These are phyloP conservation scores for Antennarius maculatus DNA, from an alignment of 2,797 vertebrate species.

Conservation along the genomic window DNA sequence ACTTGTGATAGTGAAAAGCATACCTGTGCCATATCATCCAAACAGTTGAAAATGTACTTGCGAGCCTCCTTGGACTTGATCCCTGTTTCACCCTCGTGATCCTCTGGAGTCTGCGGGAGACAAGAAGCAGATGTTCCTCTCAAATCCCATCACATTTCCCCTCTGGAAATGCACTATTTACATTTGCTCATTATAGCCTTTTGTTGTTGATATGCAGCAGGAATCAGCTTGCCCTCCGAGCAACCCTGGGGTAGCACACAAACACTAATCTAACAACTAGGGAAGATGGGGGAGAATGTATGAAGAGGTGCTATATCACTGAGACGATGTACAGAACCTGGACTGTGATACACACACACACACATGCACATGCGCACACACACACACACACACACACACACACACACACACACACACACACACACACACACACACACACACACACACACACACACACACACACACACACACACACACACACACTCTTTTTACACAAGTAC, in stretches of 20 bases:
- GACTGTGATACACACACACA: neutral
- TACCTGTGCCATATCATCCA: conserved; percentile 99
- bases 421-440: too few relatives aligned
- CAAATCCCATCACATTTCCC: conserved; percentile 70
- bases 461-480: too few relatives aligned
- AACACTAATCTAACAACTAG: conserved; percentile 60
- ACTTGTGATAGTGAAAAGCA: conserved; percentile 33
- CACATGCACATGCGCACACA: too few relatives aligned
- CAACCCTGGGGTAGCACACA: conserved; percentile 70
- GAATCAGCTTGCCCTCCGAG: conserved; percentile 69
- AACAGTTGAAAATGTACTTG: conserved; percentile 99
- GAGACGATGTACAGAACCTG: conserved; percentile 3
- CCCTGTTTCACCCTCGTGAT: conserved; percentile 97
- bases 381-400: too few relatives aligned
- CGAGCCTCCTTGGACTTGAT: conserved; percentile 99
- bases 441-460: too few relatives aligned
- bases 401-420: too few relatives aligned
- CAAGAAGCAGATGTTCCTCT: conserved; percentile 77
- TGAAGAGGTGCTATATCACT: conserved; percentile 19
- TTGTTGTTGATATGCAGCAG: conserved; percentile 73
- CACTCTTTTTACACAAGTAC: neutral
- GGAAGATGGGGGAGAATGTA: conserved; percentile 12
- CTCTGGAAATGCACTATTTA: conserved; percentile 74
- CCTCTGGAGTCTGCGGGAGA: conserved; percentile 91
- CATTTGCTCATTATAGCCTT: conserved; percentile 74